Base-by-base conservation (phyloP, 2,888 invertebrate species). In the Melanostoma scalare region DNA sequence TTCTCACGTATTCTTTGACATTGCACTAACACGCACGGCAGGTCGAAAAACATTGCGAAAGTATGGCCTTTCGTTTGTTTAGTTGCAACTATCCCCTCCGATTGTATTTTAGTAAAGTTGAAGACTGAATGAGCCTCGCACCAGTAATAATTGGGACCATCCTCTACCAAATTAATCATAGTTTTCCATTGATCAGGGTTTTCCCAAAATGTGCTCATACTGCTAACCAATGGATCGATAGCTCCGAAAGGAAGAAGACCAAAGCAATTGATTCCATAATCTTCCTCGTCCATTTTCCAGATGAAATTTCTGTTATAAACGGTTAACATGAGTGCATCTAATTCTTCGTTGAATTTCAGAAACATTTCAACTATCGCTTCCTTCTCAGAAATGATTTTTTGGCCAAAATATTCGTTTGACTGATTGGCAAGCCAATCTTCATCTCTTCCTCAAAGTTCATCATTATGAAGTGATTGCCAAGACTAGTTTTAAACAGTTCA, bases 131-230 rank as follows among this genome's bases (percentile, higher is more conserved):
- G 93, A 0, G 93, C 94, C 89, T 94, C 93, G 88, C 95, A 94
- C 94, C 94, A 94, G 88, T 94, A 95, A 85, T 93, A 92, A 1
- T 94, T 94, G 0, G 94, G 92, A 77, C 92, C 91, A 52, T 93
- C 91, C 2, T 90, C 92, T 48, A 93, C 90, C 1, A 93, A 88
- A 84, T 92, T 89, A 84, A 93, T 94, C 3, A 94, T 91, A 0
- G 88, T 86, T 65, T 89, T 89, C 0, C 87, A 85, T 30, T 86
- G 74, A 3, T 85, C 71, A 4, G 85, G 60, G 52, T 88, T 89
- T 76, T 89, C 88, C 90, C 90, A 90, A 50, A 89, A 86, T 20
- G 86, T 72, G 10, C 92, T 89, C 74, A 91, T 90, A 5, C 93
- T 87, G 82, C 92, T 89, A 0, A 93, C 91, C 3, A 90, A 91